phyloP scores from a whole-genome alignment of 1,140 invertebrate genomes.

The Orius insidiosus region DNA sequence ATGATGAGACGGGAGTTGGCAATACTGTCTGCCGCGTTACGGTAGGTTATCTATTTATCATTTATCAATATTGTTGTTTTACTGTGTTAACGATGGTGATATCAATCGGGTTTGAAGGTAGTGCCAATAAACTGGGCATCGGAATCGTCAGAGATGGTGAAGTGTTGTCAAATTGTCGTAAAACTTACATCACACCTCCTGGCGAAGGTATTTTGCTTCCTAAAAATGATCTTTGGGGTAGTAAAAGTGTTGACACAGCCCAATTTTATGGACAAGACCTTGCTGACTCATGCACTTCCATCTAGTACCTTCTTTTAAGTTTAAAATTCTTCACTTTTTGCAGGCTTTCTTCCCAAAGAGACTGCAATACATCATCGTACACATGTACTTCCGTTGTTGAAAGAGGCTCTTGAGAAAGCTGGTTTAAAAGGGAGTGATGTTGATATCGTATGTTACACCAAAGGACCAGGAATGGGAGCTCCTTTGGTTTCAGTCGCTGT shows the following conservation, averaged over 20 bases:
- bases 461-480: conserved; percentile 96
- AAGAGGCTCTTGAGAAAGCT: conserved; percentile 65
- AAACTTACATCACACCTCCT: conserved; percentile 91
- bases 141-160: conserved; percentile 87
- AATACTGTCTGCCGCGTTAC: too few species aligned
- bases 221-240: too few species aligned
- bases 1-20: too few species aligned
- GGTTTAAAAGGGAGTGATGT: conserved; percentile 55
- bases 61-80: too few species aligned
- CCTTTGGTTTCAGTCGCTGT: conserved; percentile 77
- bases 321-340: too few species aligned
- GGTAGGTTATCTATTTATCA: too few species aligned
- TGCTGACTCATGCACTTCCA: too few species aligned
- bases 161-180: conserved; percentile 83
- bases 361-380: conserved; percentile 88
- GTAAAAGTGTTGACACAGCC: too few species aligned
- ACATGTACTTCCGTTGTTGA: conserved; percentile 58
- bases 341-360: conserved; percentile 87
- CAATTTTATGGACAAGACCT: too few species aligned
- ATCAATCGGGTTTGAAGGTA: conserved; percentile 94
- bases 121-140: conserved; percentile 95
- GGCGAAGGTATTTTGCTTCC: conserved; percentile 65
- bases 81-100: too few species aligned
- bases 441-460: conserved; percentile 91
- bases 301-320: too few species aligned